Base-by-base conservation (phyloP, 1,140 invertebrate species). In the Anoplophora glabripennis region DNA sequence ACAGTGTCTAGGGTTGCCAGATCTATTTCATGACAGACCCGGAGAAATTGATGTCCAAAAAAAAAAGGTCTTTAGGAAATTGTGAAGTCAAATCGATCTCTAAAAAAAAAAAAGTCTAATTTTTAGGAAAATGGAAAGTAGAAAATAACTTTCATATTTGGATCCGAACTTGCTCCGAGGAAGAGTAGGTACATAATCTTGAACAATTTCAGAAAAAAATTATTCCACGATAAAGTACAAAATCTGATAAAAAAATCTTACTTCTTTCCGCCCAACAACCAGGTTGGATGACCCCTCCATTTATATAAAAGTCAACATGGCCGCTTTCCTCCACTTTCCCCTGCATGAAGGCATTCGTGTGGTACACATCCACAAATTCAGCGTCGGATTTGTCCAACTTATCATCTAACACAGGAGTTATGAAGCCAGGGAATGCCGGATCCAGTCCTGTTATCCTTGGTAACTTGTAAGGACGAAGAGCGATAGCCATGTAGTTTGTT, bases 281-380 rank as follows among this genome's bases (percentile, higher is more conserved):
- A 0, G 87, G 87, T 63, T 89, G 88, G n/a, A 75, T 66, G 34
- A 75, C 76, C 0, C 87, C 88, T 0, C 86, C 86, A 68, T 90
- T 90, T 70, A 87, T 79, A 63, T 88, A 90, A 63, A 89, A 89
- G 63, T 90, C 88, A 0, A 86, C 79, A 64, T 88, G 84, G 0
- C 87, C 87, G 54, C 79, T 79, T n/a, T 77, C 66, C 49, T 84
- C 83, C 11, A 84, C 38, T 59, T 84, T 81, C 0, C 86, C 85
- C 67, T 87, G 83, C 0, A 85, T 73, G 42, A 86, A 83, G 7
- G 79, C 86, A 71, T 90, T 89, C 0, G 89, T 89, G 55, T 92
- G 89, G 41, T 89, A 82, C 0, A 89, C 82, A 69, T 90, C 88
- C 4, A 90, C 88, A 66, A 89, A 89, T 0, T 75, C 57, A 0